A percentile compares a stretch with the other conserved stretches of the same genome.
Evolutionary conservation across 2,888 invertebrate genomes (phyloP).

Genomic region (Miltochrista miniata): DNA sequence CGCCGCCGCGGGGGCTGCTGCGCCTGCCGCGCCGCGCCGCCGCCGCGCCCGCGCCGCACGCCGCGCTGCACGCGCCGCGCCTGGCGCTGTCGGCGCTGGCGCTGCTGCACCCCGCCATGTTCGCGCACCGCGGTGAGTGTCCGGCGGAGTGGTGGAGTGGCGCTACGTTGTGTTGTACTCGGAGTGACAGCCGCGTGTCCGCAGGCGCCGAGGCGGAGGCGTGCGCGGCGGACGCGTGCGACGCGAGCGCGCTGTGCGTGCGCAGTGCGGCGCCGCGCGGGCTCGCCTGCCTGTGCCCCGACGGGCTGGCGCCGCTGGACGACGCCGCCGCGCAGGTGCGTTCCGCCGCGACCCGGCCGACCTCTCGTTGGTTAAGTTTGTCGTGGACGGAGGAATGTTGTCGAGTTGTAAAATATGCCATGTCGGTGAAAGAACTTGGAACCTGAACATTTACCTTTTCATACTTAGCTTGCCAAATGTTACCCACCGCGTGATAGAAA

Average conservation of each 20-base stretch:
- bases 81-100: conserved; percentile 47
- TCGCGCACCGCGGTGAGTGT: conserved; percentile 16
- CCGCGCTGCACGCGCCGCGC: conserved; percentile 5
- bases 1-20: conserved; percentile 52
- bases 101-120: conserved; percentile 50
- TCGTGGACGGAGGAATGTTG: too few species aligned
- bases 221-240: conserved; percentile 74
- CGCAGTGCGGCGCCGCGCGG: conserved; percentile 68
- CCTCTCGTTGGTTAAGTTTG: too few species aligned
- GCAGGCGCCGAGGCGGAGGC: conserved; percentile 44
- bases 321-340: conserved; percentile 39
- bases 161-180: too few species aligned
- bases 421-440: too few species aligned
- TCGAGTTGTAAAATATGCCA: too few species aligned
- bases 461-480: too few species aligned
- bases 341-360: neutral
- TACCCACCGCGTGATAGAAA: too few species aligned
- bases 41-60: conserved; percentile 45
- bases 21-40: conserved; percentile 51
- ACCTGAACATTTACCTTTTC: too few species aligned
- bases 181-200: too few species aligned
- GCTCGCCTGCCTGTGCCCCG: conserved; percentile 82
- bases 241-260: conserved; percentile 85
- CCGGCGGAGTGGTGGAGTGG: too few species aligned
- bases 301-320: conserved; percentile 65